Evolutionary conservation across 2,797 vertebrate genomes (phyloP).

Genomic region (Clarias fuscus): DNA sequence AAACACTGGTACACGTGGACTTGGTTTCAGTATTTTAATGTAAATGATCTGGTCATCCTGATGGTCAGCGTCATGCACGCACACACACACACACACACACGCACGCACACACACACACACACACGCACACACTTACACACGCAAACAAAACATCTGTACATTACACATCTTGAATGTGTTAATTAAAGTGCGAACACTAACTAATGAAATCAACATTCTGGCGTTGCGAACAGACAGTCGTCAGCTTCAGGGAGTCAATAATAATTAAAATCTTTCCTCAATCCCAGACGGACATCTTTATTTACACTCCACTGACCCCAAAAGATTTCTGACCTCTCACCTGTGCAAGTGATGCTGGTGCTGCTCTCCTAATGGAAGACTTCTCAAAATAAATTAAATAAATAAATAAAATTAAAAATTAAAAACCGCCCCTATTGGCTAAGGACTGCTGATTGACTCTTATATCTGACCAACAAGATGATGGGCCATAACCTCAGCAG

Average conservation of each 20-base stretch:
- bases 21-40: slow-evolving; percentile 57
- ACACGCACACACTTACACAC: background rate
- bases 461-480: slow-evolving; percentile 31
- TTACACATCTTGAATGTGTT: slow-evolving; percentile 66
- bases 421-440: slow-evolving; percentile 31
- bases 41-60: slow-evolving; percentile 67
- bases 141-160: slow-evolving; percentile 51
- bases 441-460: slow-evolving; percentile 17
- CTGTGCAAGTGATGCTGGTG: slow-evolving; percentile 64
- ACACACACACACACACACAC: slow-evolving; percentile 37
- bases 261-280: slow-evolving; percentile 24
- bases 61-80: slow-evolving; percentile 55
- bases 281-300: slow-evolving; percentile 43
- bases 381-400: slow-evolving; percentile 31
- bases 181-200: slow-evolving; percentile 72
- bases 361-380: slow-evolving; percentile 63
- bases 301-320: slow-evolving; percentile 16
- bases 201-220: slow-evolving; percentile 65
- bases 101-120: slow-evolving; percentile 10
- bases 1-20: slow-evolving; percentile 14
- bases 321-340: slow-evolving; percentile 32
- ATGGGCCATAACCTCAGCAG: slow-evolving; percentile 29
- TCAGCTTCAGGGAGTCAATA: slow-evolving; percentile 50
- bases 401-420: no score
- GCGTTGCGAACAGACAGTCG: slow-evolving; percentile 44